Evolutionary conservation across 2,888 invertebrate genomes (phyloP), one percentile per base, ranked within the genome.

Genomic region (Azorinus chamasolen): DNA sequence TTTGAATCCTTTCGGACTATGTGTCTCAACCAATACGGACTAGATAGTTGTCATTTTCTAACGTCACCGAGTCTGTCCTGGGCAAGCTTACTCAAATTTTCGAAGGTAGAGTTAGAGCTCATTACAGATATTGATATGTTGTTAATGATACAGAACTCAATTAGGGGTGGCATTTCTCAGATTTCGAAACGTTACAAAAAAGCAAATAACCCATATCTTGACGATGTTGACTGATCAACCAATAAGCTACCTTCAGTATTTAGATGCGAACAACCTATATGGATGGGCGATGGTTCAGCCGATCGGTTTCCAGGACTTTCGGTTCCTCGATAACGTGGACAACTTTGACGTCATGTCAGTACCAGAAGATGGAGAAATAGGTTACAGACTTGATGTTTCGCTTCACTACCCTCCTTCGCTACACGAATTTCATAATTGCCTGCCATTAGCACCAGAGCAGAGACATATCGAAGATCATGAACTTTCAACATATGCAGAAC

Each of bases 21-120:
- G 25, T 58, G 66, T 39, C 24, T 71, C 12, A 46, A 54, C 25
- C 51, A 72, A 12, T 78, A 78, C 50, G 46, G 48, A 22, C 32
- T 78, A 16, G 78, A 77, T 59, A 48, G 63, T 2, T 55, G 59
- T 51, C 74, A 78, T 39, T 81, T 62, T 50, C 71, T 64, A 24
- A 74, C 74, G 8, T 48, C 65, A 14, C 32, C 32, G 4, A 10
- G 32, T 32, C 10, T 32, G 4, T 32, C 32, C 4, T 32, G 32
- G 32, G 32, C 32, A 6, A 10, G 5, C 4, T 32, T 4, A 6
- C 10, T 32, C 5, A 32, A 32, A 32, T 6, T 32, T 4, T 6
- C 32, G 10, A 10, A 10, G 10, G 32, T 32, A 32, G 4, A 4
- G 5, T 32, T 32, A 32, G 32, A 32, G 32, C 10, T 32, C 4